Evolutionary conservation across 2,113 vertebrate species (phyloP), one percentile per base, ranked within the genome.

Genomic region (Montifringilla adamsi): DNA sequence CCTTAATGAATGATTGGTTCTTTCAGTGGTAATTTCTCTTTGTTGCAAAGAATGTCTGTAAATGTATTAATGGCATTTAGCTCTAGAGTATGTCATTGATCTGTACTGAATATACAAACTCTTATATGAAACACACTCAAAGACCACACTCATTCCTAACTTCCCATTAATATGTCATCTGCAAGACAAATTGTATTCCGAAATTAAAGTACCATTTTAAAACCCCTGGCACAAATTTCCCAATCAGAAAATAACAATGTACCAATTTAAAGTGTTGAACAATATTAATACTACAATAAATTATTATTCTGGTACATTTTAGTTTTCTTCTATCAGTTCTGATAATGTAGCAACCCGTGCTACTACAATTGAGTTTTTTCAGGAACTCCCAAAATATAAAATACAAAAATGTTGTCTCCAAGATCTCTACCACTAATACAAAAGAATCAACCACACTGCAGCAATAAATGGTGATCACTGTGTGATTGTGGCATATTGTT

Each of bases 51-150:
- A 92, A 85, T 7, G 46, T 60, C 41, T 92, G 92, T 95, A 97
- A 98, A 97, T 93, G 91, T 90, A 97, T 97, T 97, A 97, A 96
- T 84, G 81, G 90, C 79, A 97, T 82, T 97, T 93, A 97, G 93
- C 88, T 94, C 73, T 90, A 90, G 66, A 87, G 59, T 63, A 95
- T 92, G 85, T 91, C 85, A 95, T 63, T 95, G 93, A 97, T 96
- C 90, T 90, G 78, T 46, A 50, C 35, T 13, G 37, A 97, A 96
- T 80, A 77, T 89, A 95, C 89, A 97, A 97, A 96, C 91, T 84
- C 67, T 86, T 92, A 84, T 2, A 94, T 64, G 89, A 96, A 97
- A 96, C 37, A 94, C 41, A 94, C 72, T 90, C 70, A 90, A 87
- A 97, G 89, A 97, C 93, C 59, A 74, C 33, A 87, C 31, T 95